Evolutionary conservation across 2,113 vertebrate genomes (phyloP), one percentile per base, ranked within the genome.

Genomic region (Gobio gobio): DNA sequence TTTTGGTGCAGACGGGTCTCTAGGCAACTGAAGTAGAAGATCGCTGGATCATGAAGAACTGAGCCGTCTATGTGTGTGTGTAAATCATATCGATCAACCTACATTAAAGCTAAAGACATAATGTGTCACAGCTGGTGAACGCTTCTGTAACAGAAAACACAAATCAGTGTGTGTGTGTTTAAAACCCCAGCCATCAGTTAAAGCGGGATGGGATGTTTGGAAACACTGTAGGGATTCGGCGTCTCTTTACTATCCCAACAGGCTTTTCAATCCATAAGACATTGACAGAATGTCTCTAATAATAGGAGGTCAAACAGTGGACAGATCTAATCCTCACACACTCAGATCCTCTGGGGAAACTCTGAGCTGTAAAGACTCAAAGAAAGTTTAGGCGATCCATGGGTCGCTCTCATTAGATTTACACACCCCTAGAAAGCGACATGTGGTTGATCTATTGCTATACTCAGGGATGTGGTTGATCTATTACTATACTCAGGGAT

Each of bases 221-320:
- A 18, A 45, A 79, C 49, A 79, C 49, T 54, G 77, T 3, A 70
- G 70, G 68, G 80, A 85, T 83, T 29, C 58, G 64, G 24, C 78
- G 85, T 82, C 88, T 85, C 77, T 86, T 66, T 29, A 80, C 75
- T 90, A 68, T 80, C 78, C 85, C 73, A 61, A 36, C 68, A 87
- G 83, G 20, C 40, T 68, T 83, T 61, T 26, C 76, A 82, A 89
- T 90, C 90, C 88, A 88, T 86, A 88, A 82, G 84, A 78, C 78
- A 86, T 88, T 63, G 86, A 88, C 86, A 84, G 88, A 89, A 56
- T 47, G 64, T 40, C 36, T 66, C 85, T 85, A 90, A 89, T 83
- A 85, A 89, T 86, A 87, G 86, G 68, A 83, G 73, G 56, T 83
- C 73, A 84, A 83, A 87, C 81, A 86, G 24, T 51, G 75, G 63